Evolutionary conservation across 1,140 invertebrate species (phyloP), one percentile per base, ranked within the genome.

Genomic region (Aporrectodea caliginosa): DNA sequence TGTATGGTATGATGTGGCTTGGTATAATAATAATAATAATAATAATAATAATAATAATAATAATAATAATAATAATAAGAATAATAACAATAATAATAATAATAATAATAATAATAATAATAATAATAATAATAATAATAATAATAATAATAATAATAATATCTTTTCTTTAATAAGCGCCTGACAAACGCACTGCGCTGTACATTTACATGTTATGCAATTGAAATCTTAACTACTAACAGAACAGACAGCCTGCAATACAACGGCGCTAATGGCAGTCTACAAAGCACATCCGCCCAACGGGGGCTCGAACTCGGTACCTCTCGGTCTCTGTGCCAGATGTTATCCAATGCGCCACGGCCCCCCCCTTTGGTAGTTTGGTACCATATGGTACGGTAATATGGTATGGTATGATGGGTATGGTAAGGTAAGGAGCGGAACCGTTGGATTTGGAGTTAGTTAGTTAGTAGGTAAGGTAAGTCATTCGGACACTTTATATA

Each of bases 381-480:
- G 34, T 77, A 77, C 69, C 35, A 71, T 77, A 77, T 77, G 76
- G 34, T 77, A 77, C 69, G 76, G 35, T 77, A 77, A 71, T 77
- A 77, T 77, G 76, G 33, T 77, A 77, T 77, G 34, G 16, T 76
- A 76, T 76, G 33, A 35, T 76, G 16, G 71, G 29, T 73, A 76
- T 76, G 75, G 32, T 76, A 76, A 68, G 75, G 29, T 76, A 76
- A 68, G 75, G 33, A 68, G 43, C 43, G 75, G 29, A 71, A 77
- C 69, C n/a, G 80, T 70, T 77, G 80, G 79, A 73, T 77, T 71
- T 77, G 76, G 35, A 71, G 69, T 77, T 33, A 74, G 69, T 71
- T 77, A 43, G 35, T 77, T 77, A 81, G 79, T 72, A 33, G 43
- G 79, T 69, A 79, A 68, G 71, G 80, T 75, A 81, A 74, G 77